phyloP scores from a whole-genome alignment of 2,113 vertebrate genomes.

The Chitala chitala region DNA sequence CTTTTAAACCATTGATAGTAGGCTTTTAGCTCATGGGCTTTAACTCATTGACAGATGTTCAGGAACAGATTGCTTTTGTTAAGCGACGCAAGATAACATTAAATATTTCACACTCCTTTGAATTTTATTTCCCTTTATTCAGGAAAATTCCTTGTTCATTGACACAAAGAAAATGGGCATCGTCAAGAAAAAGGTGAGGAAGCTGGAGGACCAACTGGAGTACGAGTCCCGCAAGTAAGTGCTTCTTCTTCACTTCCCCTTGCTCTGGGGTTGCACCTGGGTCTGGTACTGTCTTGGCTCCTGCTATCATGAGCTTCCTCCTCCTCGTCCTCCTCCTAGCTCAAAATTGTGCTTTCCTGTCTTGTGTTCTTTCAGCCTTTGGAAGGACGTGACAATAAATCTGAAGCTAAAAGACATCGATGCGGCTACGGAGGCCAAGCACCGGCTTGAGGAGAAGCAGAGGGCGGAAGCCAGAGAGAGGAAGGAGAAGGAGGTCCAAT shows the following conservation, averaged over 20 bases:
- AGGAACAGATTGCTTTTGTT: too few species aligned
- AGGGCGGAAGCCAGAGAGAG: constrained; percentile 90
- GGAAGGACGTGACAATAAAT: constrained; percentile 93
- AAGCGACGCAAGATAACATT: not conserved
- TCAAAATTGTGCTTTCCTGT: too few species aligned
- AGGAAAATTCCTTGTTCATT: constrained; percentile 92
- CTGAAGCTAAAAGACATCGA: constrained; percentile 93
- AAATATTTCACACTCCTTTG: not conserved
- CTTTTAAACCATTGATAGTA: too few species aligned
- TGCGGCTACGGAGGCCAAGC: constrained; percentile 90
- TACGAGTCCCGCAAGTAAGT: constrained; percentile 91
- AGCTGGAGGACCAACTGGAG: constrained; percentile 89
- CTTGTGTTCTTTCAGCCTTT: constrained; percentile 65
- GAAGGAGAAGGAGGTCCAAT: constrained; percentile 87
- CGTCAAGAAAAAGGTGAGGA: constrained; percentile 96
- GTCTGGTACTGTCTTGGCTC: not conserved
- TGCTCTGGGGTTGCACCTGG: not conserved
- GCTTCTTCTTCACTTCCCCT: not conserved
- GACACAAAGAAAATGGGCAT: constrained; percentile 92
- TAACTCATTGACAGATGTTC: too few species aligned
- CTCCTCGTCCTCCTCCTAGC: too few species aligned
- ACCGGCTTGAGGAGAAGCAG: constrained; percentile 89
- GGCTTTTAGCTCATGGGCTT: too few species aligned
- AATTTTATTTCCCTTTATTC: constrained; percentile 8
- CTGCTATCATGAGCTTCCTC: too few species aligned